phyloP scores from a whole-genome alignment of 1,140 invertebrate genomes.

The Cyrtorhinus lividipennis region DNA sequence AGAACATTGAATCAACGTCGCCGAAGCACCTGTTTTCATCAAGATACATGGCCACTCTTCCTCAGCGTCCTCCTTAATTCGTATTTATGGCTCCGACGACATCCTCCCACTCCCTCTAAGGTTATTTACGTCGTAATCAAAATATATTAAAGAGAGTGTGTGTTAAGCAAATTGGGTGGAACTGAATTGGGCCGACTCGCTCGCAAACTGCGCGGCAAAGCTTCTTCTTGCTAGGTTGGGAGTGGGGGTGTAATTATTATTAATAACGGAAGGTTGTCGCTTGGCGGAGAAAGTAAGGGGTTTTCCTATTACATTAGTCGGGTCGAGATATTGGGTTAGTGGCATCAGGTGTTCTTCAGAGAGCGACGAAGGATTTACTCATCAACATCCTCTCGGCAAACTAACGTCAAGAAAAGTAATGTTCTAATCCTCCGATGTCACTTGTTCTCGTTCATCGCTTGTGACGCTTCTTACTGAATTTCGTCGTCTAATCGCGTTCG shows the following conservation, averaged over 20 bases:
- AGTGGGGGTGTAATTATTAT: neutral
- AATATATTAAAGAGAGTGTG: slow-evolving; percentile 15
- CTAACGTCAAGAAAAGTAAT: neutral
- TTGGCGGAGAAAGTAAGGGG: neutral
- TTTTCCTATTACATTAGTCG: neutral
- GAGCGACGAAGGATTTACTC: neutral
- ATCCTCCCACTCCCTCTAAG: neutral
- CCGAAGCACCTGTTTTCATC: slow-evolving; percentile 2
- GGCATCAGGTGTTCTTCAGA: neutral
- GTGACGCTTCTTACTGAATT: neutral
- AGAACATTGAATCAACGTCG: slow-evolving; percentile 5
- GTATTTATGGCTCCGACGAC: slow-evolving; percentile 14
- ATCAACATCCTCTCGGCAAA: neutral
- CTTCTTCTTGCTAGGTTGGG: neutral
- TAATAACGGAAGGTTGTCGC: neutral
- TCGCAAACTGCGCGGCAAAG: neutral
- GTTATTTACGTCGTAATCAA: slow-evolving; percentile 17
- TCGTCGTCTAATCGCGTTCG: too few species aligned
- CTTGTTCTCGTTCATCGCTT: neutral
- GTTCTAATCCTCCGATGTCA: neutral
- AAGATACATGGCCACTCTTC: slow-evolving; percentile 1
- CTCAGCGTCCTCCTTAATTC: slow-evolving; percentile 4
- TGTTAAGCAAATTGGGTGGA: slow-evolving; percentile 9
- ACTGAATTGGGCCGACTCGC: neutral
- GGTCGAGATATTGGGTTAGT: neutral